Evolutionary conservation across 2,113 vertebrate species (phyloP).

Genomic region (Elanoides forficatus): DNA sequence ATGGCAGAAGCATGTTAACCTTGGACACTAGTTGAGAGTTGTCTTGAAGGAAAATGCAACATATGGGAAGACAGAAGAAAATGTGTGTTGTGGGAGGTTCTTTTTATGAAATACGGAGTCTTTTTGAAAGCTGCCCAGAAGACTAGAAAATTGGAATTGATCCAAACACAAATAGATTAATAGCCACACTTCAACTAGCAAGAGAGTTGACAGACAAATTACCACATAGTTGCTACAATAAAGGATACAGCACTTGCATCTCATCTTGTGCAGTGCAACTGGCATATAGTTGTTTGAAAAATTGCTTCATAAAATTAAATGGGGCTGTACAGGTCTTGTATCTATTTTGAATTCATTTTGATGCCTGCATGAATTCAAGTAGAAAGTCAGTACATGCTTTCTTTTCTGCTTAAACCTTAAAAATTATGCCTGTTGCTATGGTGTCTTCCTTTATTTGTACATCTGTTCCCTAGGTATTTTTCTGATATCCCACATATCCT

Average conservation of each 20-base stretch:
- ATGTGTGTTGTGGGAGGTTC: conserved; percentile 27
- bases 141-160: conserved; percentile 5
- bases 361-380: not conserved
- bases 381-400: not conserved
- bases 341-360: not conserved
- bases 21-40: not conserved
- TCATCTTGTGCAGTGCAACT: not conserved
- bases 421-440: not conserved
- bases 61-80: conserved; percentile 39
- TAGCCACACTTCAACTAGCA: not conserved
- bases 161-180: conserved; percentile 29
- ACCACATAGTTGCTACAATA: not conserved
- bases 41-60: conserved; percentile 9
- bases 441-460: not conserved
- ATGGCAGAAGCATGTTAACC: not conserved
- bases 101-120: conserved; percentile 28
- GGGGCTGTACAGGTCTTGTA: not conserved
- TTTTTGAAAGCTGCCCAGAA: conserved; percentile 18
- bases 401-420: not conserved
- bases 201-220: conserved; percentile 28
- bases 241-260: not conserved
- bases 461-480: not conserved
- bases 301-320: not conserved
- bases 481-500: not conserved
- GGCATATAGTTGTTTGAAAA: not conserved